Base-by-base conservation (phyloP, 1,140 invertebrate species). In the Tigriopus japonicus region DNA sequence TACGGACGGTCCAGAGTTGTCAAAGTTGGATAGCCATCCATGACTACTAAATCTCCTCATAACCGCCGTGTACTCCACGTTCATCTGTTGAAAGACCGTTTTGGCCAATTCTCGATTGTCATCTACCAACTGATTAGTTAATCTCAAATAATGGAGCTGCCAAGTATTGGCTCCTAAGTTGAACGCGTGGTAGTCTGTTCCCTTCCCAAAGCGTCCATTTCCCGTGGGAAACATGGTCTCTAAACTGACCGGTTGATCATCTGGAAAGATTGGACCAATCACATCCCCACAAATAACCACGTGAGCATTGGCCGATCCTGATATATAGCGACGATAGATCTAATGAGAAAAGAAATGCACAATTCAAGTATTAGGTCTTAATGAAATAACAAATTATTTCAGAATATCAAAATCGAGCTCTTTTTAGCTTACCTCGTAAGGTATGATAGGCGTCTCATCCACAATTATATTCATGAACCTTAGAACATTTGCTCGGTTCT, bases 221-320 rank as follows among this genome's bases (percentile, higher is more conserved):
- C 56, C 62, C 24, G 19, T 28, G 49, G 62, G 62, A 41, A 65
- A 55, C 63, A 65, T 67, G 13, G 64, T 40, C 15, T 63, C 63
- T 49, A 64, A 42, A 6, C 63, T 62, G 13, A 67, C 59, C 28
- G 66, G 62, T 5, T 52, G 43, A 42, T 60, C 62, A 12, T 59
- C 86, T 0, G 87, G 87, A 68, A 96, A 70, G 7, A 68, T 65
- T 9, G 78, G 77, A 1, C 77, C 78, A 42, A 80, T 74, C 5
- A 81, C 71, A 70, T 80, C 78, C 67, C 77, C 78, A 76, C 65
- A 61, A 9, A 79, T 35, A 17, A 71, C 70, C 14, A 80, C 67
- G 42, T 67, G 66, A 2, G 71, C 73, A 62, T 67, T 68, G 1
- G 72, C 68, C 19, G 75, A 76, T 6, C 77, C 78, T 61, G 73